Evolutionary conservation across 2,797 vertebrate species (phyloP), one percentile per base, ranked within the genome.

Genomic region (Orestias chungarensis): DNA sequence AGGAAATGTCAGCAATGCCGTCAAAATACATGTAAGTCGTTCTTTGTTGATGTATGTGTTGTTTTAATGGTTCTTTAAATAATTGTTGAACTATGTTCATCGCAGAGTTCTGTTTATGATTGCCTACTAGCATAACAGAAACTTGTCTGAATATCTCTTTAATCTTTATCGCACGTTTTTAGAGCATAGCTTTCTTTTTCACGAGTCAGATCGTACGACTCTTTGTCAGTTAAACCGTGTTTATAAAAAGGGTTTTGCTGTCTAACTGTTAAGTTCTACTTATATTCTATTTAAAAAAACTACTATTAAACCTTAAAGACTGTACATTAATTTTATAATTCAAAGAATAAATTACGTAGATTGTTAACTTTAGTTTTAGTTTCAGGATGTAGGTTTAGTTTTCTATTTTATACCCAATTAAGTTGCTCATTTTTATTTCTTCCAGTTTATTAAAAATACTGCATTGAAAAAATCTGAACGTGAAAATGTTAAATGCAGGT

Each of bases 71-170:
- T 23, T 42, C 9, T 11, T n/a, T 6, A 42, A 59, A 46, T 29
- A 14, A 27, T 9, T 9, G 3, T 69, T 76, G 73, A 68, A 70
- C 52, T 35, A 64, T 15, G 82, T 86, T 90, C 78, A 81, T 74
- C 69, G 70, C 17, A 76, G 78, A 89, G 61, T 74, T 68, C 15
- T 59, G 11, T 68, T 7, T 25, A 81, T 82, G 74, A 65, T 87
- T 81, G 23, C 67, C 54, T 55, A 74, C 79, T 85, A 43, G 81
- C 86, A 83, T 81, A 69, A 59, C 86, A 82, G 79, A 33, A 15
- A n/a, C n/a, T 40, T 55, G 49, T 57, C 23, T 71, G 25, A 72
- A 42, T 73, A n/a, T 31, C 7, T 47, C 18, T 68, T 43, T 40
- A 17, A 55, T 70, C 46, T 42, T 68, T 33, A 31, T 38, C 14